phyloP scores from a whole-genome alignment of 2,888 invertebrate species.

The Neria commutata region DNA sequence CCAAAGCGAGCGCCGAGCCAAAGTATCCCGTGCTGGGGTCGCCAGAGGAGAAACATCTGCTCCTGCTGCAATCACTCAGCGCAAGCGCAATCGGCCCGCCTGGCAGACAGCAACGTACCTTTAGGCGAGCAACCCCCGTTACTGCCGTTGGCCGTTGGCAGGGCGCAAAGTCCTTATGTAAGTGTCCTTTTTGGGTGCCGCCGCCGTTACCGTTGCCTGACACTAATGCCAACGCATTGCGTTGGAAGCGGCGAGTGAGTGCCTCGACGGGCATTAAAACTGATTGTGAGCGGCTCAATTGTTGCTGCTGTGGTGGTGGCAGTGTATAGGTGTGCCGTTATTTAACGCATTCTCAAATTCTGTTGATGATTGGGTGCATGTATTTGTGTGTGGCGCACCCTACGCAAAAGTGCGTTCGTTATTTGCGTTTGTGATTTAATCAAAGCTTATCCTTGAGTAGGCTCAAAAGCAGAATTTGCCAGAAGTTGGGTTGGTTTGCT shows the following conservation, averaged over 20 bases:
- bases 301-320: not conserved
- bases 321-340: conserved; percentile 8
- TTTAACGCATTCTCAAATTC: not conserved
- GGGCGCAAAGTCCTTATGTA: too few species aligned
- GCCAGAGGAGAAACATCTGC: conserved; percentile 53
- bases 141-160: too few species aligned
- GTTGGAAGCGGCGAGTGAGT: conserved; percentile 12
- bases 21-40: conserved; percentile 46
- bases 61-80: conserved; percentile 51
- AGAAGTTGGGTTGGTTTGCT: conserved; percentile 15
- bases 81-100: conserved; percentile 12
- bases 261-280: conserved; percentile 3
- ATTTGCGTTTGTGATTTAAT: conserved; percentile 31
- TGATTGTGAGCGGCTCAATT: not conserved
- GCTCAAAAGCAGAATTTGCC: conserved; percentile 6
- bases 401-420: not conserved
- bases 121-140: conserved; percentile 24
- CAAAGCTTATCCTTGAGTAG: conserved; percentile 30
- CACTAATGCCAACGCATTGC: conserved; percentile 23
- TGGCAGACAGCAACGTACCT: conserved; percentile 37
- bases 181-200: not conserved
- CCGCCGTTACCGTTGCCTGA: conserved; percentile 11
- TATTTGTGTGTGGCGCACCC: not conserved
- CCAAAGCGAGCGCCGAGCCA: not conserved
- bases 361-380: not conserved